These are phyloP conservation scores for Rhagologus leucostigma DNA, from an alignment of 2,113 vertebrate species.

Conservation along the genomic window DNA sequence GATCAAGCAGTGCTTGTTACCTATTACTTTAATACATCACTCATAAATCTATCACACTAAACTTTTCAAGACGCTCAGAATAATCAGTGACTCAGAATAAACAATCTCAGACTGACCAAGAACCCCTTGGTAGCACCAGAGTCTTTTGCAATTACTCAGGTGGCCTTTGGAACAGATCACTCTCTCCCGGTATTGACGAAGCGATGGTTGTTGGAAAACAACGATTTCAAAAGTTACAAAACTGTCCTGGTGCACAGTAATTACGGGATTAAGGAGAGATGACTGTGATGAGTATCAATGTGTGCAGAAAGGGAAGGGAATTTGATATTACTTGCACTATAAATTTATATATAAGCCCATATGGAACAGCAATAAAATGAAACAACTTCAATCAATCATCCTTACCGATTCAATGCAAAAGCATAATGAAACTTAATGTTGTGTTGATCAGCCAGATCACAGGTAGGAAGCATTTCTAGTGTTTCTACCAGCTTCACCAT, in stretches of 20 bases:
- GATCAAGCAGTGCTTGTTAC: background rate
- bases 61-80: background rate
- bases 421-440: conserved; percentile 97
- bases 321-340: background rate
- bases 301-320: background rate
- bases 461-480: conserved; percentile 89
- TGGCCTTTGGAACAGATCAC: background rate
- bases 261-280: background rate
- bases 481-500: conserved; percentile 97
- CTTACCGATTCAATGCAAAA: conserved; percentile 93
- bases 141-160: background rate
- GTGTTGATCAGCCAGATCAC: conserved; percentile 88
- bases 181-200: background rate
- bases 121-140: background rate
- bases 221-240: background rate
- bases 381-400: background rate
- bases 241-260: background rate
- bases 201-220: background rate
- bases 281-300: background rate
- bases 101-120: background rate
- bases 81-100: background rate
- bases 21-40: background rate
- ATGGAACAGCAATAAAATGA: background rate
- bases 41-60: background rate
- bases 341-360: background rate